Evolutionary conservation across 2,888 invertebrate species (phyloP).

Genomic region (Perizoma affinitatum): DNA sequence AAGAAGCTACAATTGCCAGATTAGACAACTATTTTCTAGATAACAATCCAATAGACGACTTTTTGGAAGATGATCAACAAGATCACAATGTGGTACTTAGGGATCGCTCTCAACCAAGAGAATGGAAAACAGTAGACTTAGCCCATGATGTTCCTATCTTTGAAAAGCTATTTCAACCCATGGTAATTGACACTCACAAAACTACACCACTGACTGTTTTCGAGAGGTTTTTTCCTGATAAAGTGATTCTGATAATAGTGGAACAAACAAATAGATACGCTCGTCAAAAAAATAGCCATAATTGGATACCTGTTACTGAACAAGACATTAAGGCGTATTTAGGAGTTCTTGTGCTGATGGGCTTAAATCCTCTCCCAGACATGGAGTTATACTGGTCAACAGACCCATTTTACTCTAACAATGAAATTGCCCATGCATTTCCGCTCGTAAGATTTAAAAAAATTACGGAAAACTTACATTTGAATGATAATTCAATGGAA

Average conservation of each 20-base stretch:
- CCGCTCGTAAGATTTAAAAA: slow-evolving; percentile 46
- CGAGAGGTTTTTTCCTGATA: slow-evolving; percentile 41
- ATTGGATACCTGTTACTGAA: slow-evolving; percentile 41
- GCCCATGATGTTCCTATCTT: slow-evolving; percentile 32
- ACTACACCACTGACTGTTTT: slow-evolving; percentile 34
- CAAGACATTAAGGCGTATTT: slow-evolving; percentile 45
- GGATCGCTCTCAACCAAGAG: slow-evolving; percentile 33
- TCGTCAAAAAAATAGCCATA: slow-evolving; percentile 37
- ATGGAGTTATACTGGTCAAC: slow-evolving; percentile 45
- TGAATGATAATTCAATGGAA: slow-evolving; percentile 36
- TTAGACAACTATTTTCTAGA: slow-evolving; percentile 10
- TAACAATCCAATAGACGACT: slow-evolving; percentile 12
- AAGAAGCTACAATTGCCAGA: slow-evolving; percentile 8
- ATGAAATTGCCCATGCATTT: slow-evolving; percentile 43
- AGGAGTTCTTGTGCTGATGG: slow-evolving; percentile 49
- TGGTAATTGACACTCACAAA: slow-evolving; percentile 24
- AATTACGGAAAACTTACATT: slow-evolving; percentile 41
- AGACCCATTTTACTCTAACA: slow-evolving; percentile 46
- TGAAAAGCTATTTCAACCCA: slow-evolving; percentile 33
- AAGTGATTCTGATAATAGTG: slow-evolving; percentile 31
- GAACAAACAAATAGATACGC: slow-evolving; percentile 46
- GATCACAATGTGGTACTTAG: slow-evolving; percentile 10
- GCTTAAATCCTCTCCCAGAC: slow-evolving; percentile 45
- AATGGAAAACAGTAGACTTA: slow-evolving; percentile 29
- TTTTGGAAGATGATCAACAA: slow-evolving; percentile 6